Evolutionary conservation across 2,113 vertebrate species (phyloP).

Genomic region (Procapra przewalskii): DNA sequence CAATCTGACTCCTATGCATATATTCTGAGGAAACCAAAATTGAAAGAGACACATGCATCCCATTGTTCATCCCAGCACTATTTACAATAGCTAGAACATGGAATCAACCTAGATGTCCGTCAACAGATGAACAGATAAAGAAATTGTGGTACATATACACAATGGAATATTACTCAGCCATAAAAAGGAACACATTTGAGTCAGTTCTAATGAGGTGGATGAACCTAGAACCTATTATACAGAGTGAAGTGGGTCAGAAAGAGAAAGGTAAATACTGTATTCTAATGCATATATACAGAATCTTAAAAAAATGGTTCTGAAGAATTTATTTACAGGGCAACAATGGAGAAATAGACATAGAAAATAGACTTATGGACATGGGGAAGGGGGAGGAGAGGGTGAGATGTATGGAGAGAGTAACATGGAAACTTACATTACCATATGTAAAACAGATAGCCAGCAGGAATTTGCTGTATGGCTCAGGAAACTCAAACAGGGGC

Average conservation of each 20-base stretch:
- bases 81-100: not conserved
- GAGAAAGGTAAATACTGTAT: not conserved
- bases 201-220: not conserved
- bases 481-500: not conserved
- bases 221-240: not conserved
- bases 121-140: not conserved
- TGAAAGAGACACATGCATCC: not conserved
- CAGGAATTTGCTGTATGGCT: not conserved
- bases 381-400: not conserved
- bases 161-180: not conserved
- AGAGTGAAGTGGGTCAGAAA: not conserved
- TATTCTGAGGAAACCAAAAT: not conserved
- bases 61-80: not conserved
- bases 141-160: not conserved
- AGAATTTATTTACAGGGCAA: not conserved
- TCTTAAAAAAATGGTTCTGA: not conserved
- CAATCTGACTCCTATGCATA: not conserved
- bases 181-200: not conserved
- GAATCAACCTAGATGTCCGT: not conserved
- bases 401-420: not conserved
- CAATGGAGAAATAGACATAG: not conserved
- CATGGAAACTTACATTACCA: not conserved
- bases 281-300: not conserved
- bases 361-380: not conserved
- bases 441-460: not conserved